Conservation (phyloP, 2,797 vertebrate genomes). For the Chelonia mydas region DNA sequence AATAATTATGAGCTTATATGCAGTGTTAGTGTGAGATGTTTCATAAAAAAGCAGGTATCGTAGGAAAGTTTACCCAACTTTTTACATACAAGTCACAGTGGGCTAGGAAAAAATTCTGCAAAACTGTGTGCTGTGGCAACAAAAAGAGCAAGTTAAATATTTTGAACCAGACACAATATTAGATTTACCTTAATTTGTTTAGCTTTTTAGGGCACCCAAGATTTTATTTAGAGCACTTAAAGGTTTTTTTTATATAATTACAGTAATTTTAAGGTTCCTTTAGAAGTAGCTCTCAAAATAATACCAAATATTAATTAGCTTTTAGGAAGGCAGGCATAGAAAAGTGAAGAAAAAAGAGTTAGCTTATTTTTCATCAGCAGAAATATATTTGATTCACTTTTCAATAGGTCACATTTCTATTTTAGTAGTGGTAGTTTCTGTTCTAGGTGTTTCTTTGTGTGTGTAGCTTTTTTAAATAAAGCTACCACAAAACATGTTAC, state of each 20-base stretch:
- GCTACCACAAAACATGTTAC: neutral
- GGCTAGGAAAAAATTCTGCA: neutral
- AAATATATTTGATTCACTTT: neutral
- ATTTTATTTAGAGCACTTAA: neutral
- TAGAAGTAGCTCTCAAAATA: neutral
- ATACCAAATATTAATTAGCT: neutral
- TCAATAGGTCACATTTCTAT: neutral
- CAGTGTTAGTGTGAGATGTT: neutral
- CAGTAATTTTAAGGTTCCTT: neutral
- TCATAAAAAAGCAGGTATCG: neutral
- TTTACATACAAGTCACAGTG: neutral
- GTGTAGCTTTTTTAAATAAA: neutral
- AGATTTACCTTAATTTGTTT: neutral
- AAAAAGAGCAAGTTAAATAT: neutral
- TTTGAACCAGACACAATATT: accelerated
- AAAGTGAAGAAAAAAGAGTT: neutral
- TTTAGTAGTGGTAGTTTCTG: neutral
- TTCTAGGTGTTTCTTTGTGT: neutral
- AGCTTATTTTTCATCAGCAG: neutral
- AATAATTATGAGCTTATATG: neutral
- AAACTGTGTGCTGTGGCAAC: neutral
- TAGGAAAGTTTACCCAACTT: neutral
- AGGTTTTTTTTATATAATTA: neutral
- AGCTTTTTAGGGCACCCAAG: neutral
- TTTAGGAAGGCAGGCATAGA: neutral